A percentile compares a stretch with the other conserved stretches of the same genome.
phyloP scores from a whole-genome alignment of 2,113 vertebrate species.

The Capra hircus region DNA sequence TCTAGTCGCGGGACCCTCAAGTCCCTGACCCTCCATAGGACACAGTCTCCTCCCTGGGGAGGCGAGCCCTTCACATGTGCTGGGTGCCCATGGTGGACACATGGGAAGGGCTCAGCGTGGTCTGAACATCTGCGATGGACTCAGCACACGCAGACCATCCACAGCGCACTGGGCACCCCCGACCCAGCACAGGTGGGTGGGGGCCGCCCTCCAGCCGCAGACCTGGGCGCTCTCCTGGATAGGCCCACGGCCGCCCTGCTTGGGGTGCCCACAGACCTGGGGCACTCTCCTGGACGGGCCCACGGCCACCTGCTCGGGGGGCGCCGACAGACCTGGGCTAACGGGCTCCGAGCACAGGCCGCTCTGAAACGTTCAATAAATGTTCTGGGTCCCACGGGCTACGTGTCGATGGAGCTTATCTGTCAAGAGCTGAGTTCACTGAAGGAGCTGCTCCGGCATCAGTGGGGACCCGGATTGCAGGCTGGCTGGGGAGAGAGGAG shows the following conservation, averaged over 20 bases:
- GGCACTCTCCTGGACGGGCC: no score
- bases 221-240: no score
- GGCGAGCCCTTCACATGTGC: neutral
- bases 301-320: no score
- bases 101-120: neutral
- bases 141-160: neutral
- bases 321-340: neutral
- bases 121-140: fast-evolving
- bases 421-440: neutral
- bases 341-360: neutral
- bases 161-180: neutral
- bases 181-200: neutral
- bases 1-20: neutral
- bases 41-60: neutral
- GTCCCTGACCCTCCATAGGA: neutral
- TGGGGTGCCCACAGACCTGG: no score
- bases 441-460: neutral
- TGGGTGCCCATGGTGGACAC: neutral
- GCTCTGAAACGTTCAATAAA: neutral
- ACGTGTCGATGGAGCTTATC: neutral
- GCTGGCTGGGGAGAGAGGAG: neutral
- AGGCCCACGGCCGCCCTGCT: no score
- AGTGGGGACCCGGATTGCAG: neutral
- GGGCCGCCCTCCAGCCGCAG: no score
- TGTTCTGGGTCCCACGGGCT: neutral